Conservation (phyloP, 2,888 invertebrate genomes). For the Dorcus parallelipipedus region DNA sequence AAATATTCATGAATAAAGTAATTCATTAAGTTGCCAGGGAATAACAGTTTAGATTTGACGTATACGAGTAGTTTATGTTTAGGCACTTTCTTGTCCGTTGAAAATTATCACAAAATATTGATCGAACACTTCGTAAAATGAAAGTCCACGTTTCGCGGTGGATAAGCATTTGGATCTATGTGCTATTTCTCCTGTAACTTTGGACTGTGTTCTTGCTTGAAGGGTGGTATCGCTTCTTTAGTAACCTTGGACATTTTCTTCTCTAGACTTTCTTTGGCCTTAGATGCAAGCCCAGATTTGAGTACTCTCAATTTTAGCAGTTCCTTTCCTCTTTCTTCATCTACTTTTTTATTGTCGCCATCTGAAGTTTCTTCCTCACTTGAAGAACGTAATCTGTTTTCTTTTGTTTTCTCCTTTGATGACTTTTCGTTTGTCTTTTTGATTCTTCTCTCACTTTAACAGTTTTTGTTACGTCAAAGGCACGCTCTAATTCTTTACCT, state of each 20-base stretch:
- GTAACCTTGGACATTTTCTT: slow-evolving; percentile 50
- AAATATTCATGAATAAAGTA: no score
- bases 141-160: no score
- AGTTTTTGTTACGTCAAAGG: neutral
- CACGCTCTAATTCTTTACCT: slow-evolving; percentile 7
- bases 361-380: slow-evolving; percentile 56
- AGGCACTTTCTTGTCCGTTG: no score
- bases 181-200: slow-evolving; percentile 16
- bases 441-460: slow-evolving; percentile 21
- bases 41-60: no score
- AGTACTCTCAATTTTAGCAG: slow-evolving; percentile 63
- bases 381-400: slow-evolving; percentile 45
- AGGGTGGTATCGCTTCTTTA: neutral
- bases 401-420: slow-evolving; percentile 7
- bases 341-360: slow-evolving; percentile 48
- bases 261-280: slow-evolving; percentile 68
- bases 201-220: neutral
- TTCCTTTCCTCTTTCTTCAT: slow-evolving; percentile 64
- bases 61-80: no score
- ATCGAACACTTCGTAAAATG: no score
- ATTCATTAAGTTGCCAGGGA: no score
- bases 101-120: no score
- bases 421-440: slow-evolving; percentile 2
- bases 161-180: slow-evolving; percentile 39
- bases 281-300: slow-evolving; percentile 63